phyloP scores from a whole-genome alignment of 2,113 vertebrate species.

The Scortum barcoo region DNA sequence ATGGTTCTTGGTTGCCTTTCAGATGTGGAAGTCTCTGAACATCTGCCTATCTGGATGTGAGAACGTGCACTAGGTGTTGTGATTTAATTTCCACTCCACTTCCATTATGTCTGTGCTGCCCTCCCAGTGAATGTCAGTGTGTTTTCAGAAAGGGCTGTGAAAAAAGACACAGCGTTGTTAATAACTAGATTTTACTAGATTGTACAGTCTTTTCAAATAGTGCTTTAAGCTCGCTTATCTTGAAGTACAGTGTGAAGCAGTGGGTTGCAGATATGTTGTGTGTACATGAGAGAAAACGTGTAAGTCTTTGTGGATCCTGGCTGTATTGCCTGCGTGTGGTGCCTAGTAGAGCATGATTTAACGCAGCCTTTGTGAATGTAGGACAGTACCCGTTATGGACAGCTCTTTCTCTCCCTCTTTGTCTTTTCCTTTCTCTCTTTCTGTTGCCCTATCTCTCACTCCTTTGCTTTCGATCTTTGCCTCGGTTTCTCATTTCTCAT shows the following conservation, averaged over 20 bases:
- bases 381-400: constrained; percentile 66
- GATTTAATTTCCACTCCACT: constrained; percentile 35
- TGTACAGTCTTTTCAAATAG: not conserved
- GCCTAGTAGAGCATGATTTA: constrained; percentile 68
- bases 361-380: constrained; percentile 71
- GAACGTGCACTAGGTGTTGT: not conserved
- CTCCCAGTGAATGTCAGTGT: not conserved
- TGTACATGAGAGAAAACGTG: constrained; percentile 10
- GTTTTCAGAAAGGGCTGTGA: not conserved
- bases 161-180: not conserved
- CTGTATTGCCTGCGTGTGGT: constrained; percentile 29
- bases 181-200: constrained; percentile 16
- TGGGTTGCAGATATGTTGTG: constrained; percentile 39
- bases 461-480: constrained; percentile 23
- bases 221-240: constrained; percentile 5
- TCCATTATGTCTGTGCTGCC: constrained; percentile 30
- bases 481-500: constrained; percentile 15
- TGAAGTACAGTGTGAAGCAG: constrained; percentile 9
- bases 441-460: constrained; percentile 14
- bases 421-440: constrained; percentile 27
- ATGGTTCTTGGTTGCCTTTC: constrained; percentile 10
- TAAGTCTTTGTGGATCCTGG: constrained; percentile 12
- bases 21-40: constrained; percentile 19
- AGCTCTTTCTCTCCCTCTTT: constrained; percentile 38
- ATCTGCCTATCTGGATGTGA: constrained; percentile 10